Base-by-base conservation (phyloP, 2,113 vertebrate genomes). In the Myiozetetes cayanensis region DNA sequence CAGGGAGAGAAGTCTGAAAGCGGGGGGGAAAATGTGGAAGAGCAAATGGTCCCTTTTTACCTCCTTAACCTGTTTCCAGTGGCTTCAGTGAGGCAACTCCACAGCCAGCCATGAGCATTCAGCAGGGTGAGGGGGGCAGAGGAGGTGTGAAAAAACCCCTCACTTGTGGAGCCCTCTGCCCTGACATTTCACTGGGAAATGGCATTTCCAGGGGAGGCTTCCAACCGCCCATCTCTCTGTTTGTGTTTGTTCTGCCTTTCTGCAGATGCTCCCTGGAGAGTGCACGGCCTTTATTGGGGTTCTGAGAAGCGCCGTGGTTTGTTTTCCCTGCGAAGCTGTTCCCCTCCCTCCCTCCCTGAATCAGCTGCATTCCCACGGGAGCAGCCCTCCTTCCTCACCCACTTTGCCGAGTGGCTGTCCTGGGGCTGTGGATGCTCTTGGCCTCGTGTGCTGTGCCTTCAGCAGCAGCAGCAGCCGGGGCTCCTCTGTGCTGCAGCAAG, bases 401-500 rank as follows among this genome's bases (percentile, higher is more conserved):
- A 8, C 56, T 52, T 1, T 35, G 8, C 41, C 35, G 31, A 27
- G 50, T 2, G 46, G 80, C 23, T 85, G 12, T 65, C 62, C 46
- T 12, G 21, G 49, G 75, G 87, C 87, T 88, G 78, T 6, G 35
- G 72, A 87, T 91, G 19, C 68, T 91, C 67, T 47, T 50, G 37
- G 85, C 53, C 43, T 61, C 24, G n/a, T 44, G 71, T 20, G 20
- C 33, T 76, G 63, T 67, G 78, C 91, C 1, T 0, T 24, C 58
- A 37, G n/a, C 68, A 37, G 68, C 61, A 88, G 94, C 93, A 59
- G 93, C 93, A 94, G 93, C 91, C 78, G 30, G 43, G 56, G 63
- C 85, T 87, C 63, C 70, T 94, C 87, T 84, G 24, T 86, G 85
- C 87, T 80, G 79, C 85, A 94, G 59, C 78, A 77, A 96, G 87